These are phyloP conservation scores for Contarinia nasturtii DNA, from an alignment of 1,140 invertebrate species.

Conservation along the genomic window DNA sequence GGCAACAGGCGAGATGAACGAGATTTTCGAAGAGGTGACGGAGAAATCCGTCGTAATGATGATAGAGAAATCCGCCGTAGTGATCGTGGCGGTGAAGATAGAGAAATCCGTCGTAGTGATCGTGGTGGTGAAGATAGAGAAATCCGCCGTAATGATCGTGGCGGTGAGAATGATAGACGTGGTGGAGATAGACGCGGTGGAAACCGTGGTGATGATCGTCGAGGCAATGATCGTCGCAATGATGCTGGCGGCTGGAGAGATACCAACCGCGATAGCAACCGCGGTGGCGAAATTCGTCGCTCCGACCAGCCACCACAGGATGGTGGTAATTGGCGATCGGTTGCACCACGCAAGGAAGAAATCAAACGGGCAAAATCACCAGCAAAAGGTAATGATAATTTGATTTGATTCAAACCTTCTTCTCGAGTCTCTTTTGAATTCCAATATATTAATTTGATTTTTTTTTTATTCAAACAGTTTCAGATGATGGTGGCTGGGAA, in stretches of 20 bases:
- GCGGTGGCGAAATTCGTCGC: neutral
- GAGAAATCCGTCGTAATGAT: slow-evolving; percentile 3
- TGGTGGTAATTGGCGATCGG: slow-evolving; percentile 10
- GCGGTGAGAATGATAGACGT: slow-evolving; percentile 9
- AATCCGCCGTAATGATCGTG: slow-evolving; percentile 9
- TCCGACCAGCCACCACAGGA: slow-evolving; percentile 6
- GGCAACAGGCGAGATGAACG: no score
- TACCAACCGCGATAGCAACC: slow-evolving; percentile 7
- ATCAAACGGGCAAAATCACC: no score
- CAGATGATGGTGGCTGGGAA: no score
- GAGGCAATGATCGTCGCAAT: slow-evolving; percentile 7
- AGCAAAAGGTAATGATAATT: no score
- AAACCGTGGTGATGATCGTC: slow-evolving; percentile 7
- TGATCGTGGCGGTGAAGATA: slow-evolving; percentile 1
- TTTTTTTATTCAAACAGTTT: no score
- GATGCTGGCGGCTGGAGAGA: slow-evolving; percentile 14
- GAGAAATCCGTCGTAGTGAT: slow-evolving; percentile 6
- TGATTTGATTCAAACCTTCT: no score
- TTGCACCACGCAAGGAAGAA: no score
- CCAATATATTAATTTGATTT: no score
- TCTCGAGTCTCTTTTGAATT: no score
- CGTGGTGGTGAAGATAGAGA: slow-evolving; percentile 8
- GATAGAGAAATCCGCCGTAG: slow-evolving; percentile 3
- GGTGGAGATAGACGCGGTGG: slow-evolving; percentile 12
- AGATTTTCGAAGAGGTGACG: no score